These are phyloP conservation scores for Neoascia interrupta DNA, from an alignment of 2,888 invertebrate species.

Conservation along the genomic window DNA sequence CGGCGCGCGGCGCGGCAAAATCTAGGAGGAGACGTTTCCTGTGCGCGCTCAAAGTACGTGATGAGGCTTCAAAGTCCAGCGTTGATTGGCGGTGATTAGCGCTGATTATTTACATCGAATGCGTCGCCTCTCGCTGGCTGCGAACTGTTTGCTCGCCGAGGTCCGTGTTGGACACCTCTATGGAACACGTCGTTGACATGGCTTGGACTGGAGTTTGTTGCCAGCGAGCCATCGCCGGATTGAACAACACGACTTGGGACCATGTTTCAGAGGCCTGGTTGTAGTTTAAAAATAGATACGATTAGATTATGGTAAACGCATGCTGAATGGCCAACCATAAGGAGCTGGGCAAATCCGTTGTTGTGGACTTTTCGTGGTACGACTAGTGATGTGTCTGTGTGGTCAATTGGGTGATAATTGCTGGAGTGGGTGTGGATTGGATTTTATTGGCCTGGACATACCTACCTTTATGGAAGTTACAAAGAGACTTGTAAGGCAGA, in stretches of 20 bases:
- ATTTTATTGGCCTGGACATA: slow-evolving; percentile 45
- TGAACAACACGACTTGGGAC: slow-evolving; percentile 50
- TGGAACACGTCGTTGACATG: slow-evolving; percentile 64
- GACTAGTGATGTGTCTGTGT: slow-evolving; percentile 20
- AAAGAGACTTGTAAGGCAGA: slow-evolving; percentile 10
- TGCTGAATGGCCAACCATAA: slow-evolving; percentile 45
- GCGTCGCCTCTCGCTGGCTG: slow-evolving; percentile 61
- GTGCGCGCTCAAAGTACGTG: slow-evolving; percentile 65
- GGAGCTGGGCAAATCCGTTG: slow-evolving; percentile 28
- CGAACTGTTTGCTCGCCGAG: slow-evolving; percentile 48
- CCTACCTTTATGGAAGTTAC: slow-evolving; percentile 18
- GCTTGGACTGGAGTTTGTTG: slow-evolving; percentile 37
- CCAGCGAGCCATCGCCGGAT: slow-evolving; percentile 38
- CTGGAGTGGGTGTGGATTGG: slow-evolving; percentile 57
- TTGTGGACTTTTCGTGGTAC: not conserved
- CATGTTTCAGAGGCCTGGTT: slow-evolving; percentile 51
- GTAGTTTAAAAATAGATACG: slow-evolving; percentile 66
- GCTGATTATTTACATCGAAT: slow-evolving; percentile 70
- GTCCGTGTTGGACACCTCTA: slow-evolving; percentile 59
- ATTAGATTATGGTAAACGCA: slow-evolving; percentile 69
- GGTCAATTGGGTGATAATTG: slow-evolving; percentile 69
- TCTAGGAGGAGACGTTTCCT: slow-evolving; percentile 66
- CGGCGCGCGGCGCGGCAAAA: slow-evolving; percentile 42
- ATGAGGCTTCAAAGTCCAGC: slow-evolving; percentile 69
- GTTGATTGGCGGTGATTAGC: slow-evolving; percentile 70